Base-by-base conservation (phyloP, 2,113 vertebrate species). In the Labrus mixtus region DNA sequence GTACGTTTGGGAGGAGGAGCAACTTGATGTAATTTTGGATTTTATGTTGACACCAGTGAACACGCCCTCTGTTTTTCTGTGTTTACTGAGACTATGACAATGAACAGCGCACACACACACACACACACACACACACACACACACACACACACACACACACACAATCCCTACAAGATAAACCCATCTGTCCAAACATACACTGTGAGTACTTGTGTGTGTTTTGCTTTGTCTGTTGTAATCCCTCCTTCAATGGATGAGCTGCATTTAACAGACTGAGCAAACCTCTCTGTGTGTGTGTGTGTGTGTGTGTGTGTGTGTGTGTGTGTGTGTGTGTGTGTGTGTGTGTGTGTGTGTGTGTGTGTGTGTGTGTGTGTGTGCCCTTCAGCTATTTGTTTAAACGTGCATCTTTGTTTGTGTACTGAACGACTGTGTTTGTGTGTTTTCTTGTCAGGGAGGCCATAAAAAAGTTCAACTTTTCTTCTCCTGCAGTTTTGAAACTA, bases 181-280 rank as follows among this genome's bases (percentile, higher is more conserved):
- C 25, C 72, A 48, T 64, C 72, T 74, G 61, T 74, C 25, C 50
- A 66, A 39, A 75, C 72, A 75, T 54, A 58, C 51, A 33, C 45
- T 33, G 29, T 53, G 39, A 45, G 43, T 45, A 12, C 43, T 15
- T 45, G 59, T 63, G 22, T 64, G 61, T 64, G 62, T 65, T 25
- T 43, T 43, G 41, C 37, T 58, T 65, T 66, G 54, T 72, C 50
- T 39, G 8, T 56, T 23, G 0, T 78, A 78, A 78, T 71, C 54
- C 60, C 15, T 51, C 36, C 17, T 41, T 57, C 51, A 70, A 33
- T 53, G 55, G 55, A 56, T 56, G 58, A 76, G 62, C 61, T 17
- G 4, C 25, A 8, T 29, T 48, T 37, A 58, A 69, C 39, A 58
- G 68, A 10, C 65, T 12, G 36, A 41, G 33, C 65, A 33, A 33